Base-by-base conservation (phyloP, 2,113 vertebrate species). In the Zosterops lateralis region DNA sequence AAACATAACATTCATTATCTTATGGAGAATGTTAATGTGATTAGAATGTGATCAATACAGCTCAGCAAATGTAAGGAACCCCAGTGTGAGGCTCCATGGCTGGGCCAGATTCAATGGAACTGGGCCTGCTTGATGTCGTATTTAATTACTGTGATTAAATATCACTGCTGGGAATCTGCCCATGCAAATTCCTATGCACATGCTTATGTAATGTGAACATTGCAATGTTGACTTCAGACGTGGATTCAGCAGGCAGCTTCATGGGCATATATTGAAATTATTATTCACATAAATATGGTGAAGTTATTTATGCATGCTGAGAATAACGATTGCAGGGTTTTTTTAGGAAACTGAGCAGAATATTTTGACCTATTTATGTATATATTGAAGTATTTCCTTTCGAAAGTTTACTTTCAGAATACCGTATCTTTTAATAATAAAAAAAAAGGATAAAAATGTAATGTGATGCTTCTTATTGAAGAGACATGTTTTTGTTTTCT, bases 401-500 rank as follows among this genome's bases (percentile, higher is more conserved):
- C 32, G 32, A 44, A 74, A 58, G 16, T 19, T 61, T 90, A 29
- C 36, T 81, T 78, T 71, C 36, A 84, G 26, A 92, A 48, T 67
- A 75, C 24, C 2, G 0, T 57, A 20, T 53, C 34, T 79, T 91
- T 80, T 17, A 36, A n/a, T 68, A 3, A 22, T 34, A 34, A 40
- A 68, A 40, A 42, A 58, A 34, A 34, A 21, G 12, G 21, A 42
- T 22, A 76, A 65, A 88, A 85, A 76, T 79, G 19, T 53, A 76
- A 36, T 42, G n/a, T 29, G 7, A 40, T 91, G 45, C 21, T 84
- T 34, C 51, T 57, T 91, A 92, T 22, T 86, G 29, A 84, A 93
- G 28, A 95, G 75, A 83, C 18, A 8, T 96, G n/a, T 73, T 73
- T 96, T 96, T 75, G 4, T 64, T 96, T 77, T 76, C 66, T 93